Evolutionary conservation across 30 jellyfish, hydroid and myxozoan genomes (phyloP).

Genomic region (Turritopsis dohrnii): DNA sequence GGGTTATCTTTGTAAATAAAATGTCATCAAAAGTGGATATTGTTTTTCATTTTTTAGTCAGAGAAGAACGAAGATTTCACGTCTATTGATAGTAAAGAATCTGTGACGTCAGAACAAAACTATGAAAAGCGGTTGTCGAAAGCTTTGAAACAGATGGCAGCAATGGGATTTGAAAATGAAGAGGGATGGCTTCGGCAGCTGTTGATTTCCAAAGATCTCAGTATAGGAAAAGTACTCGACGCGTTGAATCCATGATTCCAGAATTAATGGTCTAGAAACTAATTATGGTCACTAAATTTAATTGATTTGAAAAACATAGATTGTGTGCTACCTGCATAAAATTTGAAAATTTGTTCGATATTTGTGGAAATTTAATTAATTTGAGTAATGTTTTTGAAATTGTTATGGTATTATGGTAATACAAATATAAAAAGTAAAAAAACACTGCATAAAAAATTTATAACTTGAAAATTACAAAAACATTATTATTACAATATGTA

Average conservation of each 20-base stretch:
- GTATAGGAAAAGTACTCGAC: slow-evolving; percentile 81
- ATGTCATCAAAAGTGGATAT: not conserved
- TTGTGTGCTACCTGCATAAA: too few relatives aligned
- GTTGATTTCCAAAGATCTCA: slow-evolving; percentile 80
- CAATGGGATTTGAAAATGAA: slow-evolving; percentile 95
- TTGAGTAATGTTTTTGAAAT: too few relatives aligned
- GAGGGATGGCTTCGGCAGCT: slow-evolving; percentile 95
- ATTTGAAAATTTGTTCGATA: too few relatives aligned
- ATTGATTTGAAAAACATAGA: too few relatives aligned
- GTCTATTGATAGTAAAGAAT: not conserved
- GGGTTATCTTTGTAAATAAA: not conserved
- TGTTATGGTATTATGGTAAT: too few relatives aligned
- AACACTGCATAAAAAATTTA: too few relatives aligned
- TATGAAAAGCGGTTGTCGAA: slow-evolving; percentile 34
- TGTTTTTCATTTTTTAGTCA: not conserved
- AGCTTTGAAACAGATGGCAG: slow-evolving; percentile 76
- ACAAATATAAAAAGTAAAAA: too few relatives aligned
- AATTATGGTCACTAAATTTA: too few relatives aligned
- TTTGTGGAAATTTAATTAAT: too few relatives aligned
- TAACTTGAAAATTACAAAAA: too few relatives aligned
- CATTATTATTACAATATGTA: too few relatives aligned
- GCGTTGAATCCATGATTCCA: slow-evolving; percentile 43
- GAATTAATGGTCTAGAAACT: too few relatives aligned
- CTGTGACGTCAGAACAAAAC: slow-evolving; percentile 21
- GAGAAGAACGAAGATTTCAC: not conserved